Evolutionary conservation across 2,797 vertebrate species (phyloP).

Genomic region (Mycteria americana): DNA sequence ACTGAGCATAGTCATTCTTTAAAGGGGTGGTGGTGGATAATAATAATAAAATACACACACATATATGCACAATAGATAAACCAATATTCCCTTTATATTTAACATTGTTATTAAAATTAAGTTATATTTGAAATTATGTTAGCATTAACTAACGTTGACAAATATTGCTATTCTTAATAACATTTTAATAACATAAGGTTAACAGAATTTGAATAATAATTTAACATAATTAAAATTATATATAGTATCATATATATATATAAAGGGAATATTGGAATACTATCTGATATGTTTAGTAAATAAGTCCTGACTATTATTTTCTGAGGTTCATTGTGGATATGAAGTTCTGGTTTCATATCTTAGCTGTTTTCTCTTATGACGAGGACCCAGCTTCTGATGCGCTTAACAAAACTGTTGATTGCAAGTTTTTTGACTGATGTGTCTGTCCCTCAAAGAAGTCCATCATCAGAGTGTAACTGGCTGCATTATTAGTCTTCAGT

Average conservation of each 20-base stretch:
- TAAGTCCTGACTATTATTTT: neutral
- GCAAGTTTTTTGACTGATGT: neutral
- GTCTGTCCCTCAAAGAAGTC: neutral
- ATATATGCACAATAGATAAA: neutral
- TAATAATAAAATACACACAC: neutral
- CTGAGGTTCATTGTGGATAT: neutral
- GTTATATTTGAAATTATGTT: neutral
- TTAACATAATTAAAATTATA: neutral
- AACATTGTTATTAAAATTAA: neutral
- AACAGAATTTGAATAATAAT: neutral
- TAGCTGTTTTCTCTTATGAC: neutral
- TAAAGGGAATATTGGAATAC: neutral
- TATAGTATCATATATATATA: neutral
- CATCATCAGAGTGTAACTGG: neutral
- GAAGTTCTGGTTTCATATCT: neutral
- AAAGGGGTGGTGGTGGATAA: neutral
- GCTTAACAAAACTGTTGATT: neutral
- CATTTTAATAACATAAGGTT: neutral
- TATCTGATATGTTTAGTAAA: neutral
- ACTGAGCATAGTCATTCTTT: neutral
- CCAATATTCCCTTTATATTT: neutral
- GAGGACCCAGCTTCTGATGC: neutral
- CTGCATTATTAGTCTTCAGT: neutral
- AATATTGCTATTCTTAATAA: neutral
- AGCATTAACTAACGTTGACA: neutral